Evolutionary conservation across 2,888 invertebrate genomes (phyloP), one percentile per base, ranked within the genome.

Genomic region (Drosophila paranaensis): DNA sequence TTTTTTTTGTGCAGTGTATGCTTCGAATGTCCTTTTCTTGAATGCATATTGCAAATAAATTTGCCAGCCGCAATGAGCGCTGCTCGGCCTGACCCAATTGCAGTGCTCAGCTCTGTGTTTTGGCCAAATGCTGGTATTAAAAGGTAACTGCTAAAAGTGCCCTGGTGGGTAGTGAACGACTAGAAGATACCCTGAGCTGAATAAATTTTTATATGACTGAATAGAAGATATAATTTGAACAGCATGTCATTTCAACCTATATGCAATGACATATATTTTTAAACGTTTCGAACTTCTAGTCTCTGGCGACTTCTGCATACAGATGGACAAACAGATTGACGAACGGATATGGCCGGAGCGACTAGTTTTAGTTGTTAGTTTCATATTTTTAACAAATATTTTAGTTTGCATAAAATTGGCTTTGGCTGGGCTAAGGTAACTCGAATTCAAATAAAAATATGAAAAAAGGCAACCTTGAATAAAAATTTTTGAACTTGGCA

Each of bases 51-150:
- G 33, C 58, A 39, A 40, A 40, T 40, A 40, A 16, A 48, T 39
- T 48, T 25, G 4, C 45, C 11, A 46, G 11, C 3, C 13, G 37
- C 45, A 45, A 35, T 35, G 20, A 57, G n/a, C 25, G 25, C 46
- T 35, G 11, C 30, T 56, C 25, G 33, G 9, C 14, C 11, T 43
- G 43, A 37, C 25, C 56, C 43, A 57, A 43, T 45, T 57, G n/a
- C 42, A 43, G 6, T 56, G 9, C 20, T 27, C 27, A 27, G 27
- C 27, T 27, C 27, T 30, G 33, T 56, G 43, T 20, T 14, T 1
- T 45, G 20, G 16, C 39, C 27, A 48, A 48, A n/a, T n/a, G n/a
- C 35, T n/a, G n/a, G 2, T n/a, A 45, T 45, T 57, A 27, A 27
- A 4, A 27, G 27, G 5, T 27, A 25, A 16, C 13, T n/a, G 6